These are phyloP conservation scores for Temnopleurus reevesii DNA, from an alignment of 53 echinoderm and acorn worm species.

Conservation along the genomic window DNA sequence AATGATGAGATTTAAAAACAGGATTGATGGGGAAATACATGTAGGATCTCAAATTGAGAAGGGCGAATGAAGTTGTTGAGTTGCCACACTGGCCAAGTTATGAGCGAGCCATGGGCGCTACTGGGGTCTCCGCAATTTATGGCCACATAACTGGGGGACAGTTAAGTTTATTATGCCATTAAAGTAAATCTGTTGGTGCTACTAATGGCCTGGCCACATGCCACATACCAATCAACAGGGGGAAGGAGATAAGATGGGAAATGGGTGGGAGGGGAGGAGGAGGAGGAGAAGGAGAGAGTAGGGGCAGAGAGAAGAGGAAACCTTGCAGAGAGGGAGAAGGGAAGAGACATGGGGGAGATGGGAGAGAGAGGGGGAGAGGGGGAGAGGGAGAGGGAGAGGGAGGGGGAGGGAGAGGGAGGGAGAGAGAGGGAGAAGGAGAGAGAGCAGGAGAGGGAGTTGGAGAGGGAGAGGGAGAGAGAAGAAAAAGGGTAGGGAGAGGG, in stretches of 20 bases:
- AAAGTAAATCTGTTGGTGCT: constrained; percentile 14
- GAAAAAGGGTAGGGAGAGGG: too few relatives aligned
- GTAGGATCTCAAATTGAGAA: too few relatives aligned
- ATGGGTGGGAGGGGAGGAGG: neutral
- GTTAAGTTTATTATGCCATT: constrained; percentile 55
- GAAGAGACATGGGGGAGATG: neutral
- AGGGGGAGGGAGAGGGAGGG: neutral
- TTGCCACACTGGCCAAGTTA: neutral
- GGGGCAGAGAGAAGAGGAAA: neutral
- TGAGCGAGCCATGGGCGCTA: constrained; percentile 21
- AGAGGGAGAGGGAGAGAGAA: neutral
- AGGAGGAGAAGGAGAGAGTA: neutral
- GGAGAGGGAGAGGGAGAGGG: neutral
- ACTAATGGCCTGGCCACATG: constrained; percentile 50
- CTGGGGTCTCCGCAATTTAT: constrained; percentile 36
- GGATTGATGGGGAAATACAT: too few relatives aligned
- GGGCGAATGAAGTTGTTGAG: too few relatives aligned
- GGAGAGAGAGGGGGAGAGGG: neutral
- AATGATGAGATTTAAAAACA: too few relatives aligned
- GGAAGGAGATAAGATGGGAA: too few relatives aligned
- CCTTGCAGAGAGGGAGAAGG: too few relatives aligned
- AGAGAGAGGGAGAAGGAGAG: too few relatives aligned
- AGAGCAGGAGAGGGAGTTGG: too few relatives aligned
- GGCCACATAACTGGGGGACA: constrained; percentile 53
- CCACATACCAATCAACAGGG: constrained; percentile 25